Conservation (phyloP, 2,113 vertebrate species). For the Anolis carolinensis region DNA sequence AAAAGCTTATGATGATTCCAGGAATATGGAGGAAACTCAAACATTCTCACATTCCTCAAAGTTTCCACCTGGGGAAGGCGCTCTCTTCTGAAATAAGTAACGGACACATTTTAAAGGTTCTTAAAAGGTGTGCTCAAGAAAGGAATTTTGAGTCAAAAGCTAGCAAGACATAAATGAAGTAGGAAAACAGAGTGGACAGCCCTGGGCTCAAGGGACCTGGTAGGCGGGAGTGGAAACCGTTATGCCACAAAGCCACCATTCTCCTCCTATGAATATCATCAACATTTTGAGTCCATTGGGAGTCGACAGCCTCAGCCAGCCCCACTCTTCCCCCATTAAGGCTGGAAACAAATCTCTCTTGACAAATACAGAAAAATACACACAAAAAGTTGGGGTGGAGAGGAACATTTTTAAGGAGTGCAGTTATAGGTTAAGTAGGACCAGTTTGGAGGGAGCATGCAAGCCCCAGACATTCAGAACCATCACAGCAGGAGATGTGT, state of each 20-base stretch:
- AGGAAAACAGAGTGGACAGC: not conserved
- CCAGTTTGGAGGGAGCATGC: not conserved
- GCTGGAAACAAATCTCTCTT: not conserved
- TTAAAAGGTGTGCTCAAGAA: not conserved
- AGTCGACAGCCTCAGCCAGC: not conserved
- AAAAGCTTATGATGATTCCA: not conserved
- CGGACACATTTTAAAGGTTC: not conserved
- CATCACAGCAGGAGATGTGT: not conserved
- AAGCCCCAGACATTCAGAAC: not conserved
- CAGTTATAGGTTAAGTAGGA: too few relatives aligned
- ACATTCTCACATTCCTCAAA: not conserved
- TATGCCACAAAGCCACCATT: constrained; percentile 29
- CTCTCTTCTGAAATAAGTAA: not conserved
- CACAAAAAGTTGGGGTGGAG: not conserved
- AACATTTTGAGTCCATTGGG: constrained; percentile 14
- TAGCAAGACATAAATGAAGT: not conserved
- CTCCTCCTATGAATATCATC: not conserved
- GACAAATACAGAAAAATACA: not conserved
- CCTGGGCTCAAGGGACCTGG: not conserved
- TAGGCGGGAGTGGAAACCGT: constrained; percentile 11
- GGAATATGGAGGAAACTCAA: not conserved
- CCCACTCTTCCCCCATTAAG: not conserved
- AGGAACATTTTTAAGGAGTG: too few relatives aligned
- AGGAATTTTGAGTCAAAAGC: not conserved
- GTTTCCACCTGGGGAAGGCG: not conserved